phyloP scores from a whole-genome alignment of 2,888 invertebrate species.

The Scaeva pyrastri region DNA sequence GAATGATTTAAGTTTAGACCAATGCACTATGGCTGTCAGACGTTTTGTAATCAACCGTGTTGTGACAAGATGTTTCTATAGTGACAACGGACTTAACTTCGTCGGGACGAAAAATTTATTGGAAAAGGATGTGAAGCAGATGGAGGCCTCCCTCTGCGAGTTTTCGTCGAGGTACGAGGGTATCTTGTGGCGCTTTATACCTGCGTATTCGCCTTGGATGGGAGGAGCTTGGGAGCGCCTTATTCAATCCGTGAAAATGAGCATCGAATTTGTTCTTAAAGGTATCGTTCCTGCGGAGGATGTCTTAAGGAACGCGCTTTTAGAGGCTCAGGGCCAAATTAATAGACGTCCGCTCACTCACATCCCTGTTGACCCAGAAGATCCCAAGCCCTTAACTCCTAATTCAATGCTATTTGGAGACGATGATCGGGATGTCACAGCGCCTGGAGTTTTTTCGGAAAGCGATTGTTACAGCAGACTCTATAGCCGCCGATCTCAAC shows the following conservation, averaged over 20 bases:
- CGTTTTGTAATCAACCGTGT: slow-evolving; percentile 9
- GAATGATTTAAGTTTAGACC: slow-evolving; percentile 4
- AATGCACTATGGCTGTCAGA: slow-evolving; percentile 17
- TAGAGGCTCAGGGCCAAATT: background rate
- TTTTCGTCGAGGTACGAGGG: too few relatives aligned
- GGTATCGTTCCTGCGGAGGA: slow-evolving; percentile 3
- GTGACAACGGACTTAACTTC: slow-evolving; percentile 4
- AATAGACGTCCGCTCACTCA: background rate
- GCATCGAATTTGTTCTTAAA: slow-evolving; percentile 5
- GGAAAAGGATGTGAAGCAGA: slow-evolving; percentile 1
- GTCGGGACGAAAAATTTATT: slow-evolving; percentile 8
- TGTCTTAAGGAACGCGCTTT: background rate
- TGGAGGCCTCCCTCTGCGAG: background rate
- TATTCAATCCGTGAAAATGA: background rate
- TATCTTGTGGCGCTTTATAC: too few relatives aligned
- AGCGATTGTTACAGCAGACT: background rate
- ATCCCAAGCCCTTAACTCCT: slow-evolving; percentile 19
- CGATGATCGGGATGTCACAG: background rate
- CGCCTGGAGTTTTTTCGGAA: background rate
- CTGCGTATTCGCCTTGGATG: too few relatives aligned
- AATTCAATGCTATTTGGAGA: slow-evolving; percentile 17
- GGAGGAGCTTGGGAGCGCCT: background rate
- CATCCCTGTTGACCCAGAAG: slow-evolving; percentile 1
- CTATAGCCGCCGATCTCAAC: background rate
- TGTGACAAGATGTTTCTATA: slow-evolving; percentile 7